phyloP scores from a whole-genome alignment of 2,797 vertebrate species.

The Choloepus didactylus region DNA sequence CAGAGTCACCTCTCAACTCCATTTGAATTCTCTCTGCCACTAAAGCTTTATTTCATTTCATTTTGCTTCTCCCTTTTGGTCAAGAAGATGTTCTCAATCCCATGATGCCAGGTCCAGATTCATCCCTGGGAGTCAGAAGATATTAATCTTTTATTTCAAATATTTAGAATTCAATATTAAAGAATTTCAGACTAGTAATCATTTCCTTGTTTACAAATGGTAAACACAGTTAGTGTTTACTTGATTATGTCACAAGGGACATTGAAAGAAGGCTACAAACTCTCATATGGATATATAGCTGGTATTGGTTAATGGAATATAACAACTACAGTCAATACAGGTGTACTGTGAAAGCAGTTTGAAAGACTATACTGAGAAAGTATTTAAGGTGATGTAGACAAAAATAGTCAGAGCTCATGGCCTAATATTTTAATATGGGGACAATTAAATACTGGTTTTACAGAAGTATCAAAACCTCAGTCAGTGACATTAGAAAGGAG shows the following conservation, averaged over 20 bases:
- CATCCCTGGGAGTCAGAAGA: no score
- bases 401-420: constrained; percentile 1
- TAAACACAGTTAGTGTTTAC: constrained; percentile 19
- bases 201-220: constrained; percentile 46
- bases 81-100: no score
- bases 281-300: neutral
- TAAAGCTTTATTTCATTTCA: no score
- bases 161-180: constrained; percentile 28
- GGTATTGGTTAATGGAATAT: neutral
- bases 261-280: constrained; percentile 26
- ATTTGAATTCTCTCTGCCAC: no score
- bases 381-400: constrained; percentile 30
- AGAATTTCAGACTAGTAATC: constrained; percentile 22
- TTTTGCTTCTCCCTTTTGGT: no score
- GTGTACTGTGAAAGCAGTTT: constrained; percentile 18
- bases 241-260: constrained; percentile 23
- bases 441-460: constrained; percentile 15
- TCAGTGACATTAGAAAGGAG: neutral
- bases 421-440: constrained; percentile 30
- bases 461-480: neutral
- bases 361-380: constrained; percentile 7
- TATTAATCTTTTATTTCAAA: constrained; percentile 58
- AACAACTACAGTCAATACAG: neutral
- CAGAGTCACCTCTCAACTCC: no score
- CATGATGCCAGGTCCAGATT: no score